Percentiles rank a stretch among this genome's conserved stretches.
phyloP scores from a whole-genome alignment of 2,113 vertebrate genomes.

The Anser brachyrhynchus region DNA sequence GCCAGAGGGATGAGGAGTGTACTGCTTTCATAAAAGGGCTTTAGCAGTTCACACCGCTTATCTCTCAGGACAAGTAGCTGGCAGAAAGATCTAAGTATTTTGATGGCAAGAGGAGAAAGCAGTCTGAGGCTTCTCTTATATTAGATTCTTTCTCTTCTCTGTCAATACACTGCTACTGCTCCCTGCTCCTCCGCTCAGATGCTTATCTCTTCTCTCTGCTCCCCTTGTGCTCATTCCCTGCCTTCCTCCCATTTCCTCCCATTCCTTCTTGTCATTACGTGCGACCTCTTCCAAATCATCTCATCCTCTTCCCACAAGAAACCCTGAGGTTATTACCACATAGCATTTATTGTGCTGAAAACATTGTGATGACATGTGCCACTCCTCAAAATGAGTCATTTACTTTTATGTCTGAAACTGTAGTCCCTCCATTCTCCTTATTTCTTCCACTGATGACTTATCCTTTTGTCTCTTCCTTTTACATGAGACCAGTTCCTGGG shows the following conservation, averaged over 20 bases:
- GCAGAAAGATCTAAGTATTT: background rate
- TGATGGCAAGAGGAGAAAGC: background rate
- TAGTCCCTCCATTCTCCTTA: background rate
- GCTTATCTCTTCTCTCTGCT: background rate
- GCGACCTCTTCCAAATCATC: background rate
- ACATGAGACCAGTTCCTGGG: fast-evolving
- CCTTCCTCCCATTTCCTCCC: background rate
- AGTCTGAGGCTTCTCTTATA: background rate
- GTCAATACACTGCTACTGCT: background rate
- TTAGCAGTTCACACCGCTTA: background rate
- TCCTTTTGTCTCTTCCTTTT: background rate
- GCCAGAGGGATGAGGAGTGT: background rate
- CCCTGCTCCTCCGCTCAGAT: fast-evolving
- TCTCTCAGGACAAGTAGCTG: background rate
- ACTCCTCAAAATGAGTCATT: background rate
- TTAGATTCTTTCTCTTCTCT: background rate
- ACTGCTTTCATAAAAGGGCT: background rate
- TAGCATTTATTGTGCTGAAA: background rate
- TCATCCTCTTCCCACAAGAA: background rate
- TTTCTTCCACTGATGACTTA: background rate
- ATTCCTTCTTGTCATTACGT: background rate
- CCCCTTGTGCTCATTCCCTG: background rate
- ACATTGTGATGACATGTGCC: background rate
- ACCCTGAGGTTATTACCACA: background rate
- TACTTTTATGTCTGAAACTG: background rate